Percentiles rank a stretch among this genome's conserved stretches.
Evolutionary conservation across 2,888 invertebrate species (phyloP).

Genomic region (Synergus gifuensis): DNA sequence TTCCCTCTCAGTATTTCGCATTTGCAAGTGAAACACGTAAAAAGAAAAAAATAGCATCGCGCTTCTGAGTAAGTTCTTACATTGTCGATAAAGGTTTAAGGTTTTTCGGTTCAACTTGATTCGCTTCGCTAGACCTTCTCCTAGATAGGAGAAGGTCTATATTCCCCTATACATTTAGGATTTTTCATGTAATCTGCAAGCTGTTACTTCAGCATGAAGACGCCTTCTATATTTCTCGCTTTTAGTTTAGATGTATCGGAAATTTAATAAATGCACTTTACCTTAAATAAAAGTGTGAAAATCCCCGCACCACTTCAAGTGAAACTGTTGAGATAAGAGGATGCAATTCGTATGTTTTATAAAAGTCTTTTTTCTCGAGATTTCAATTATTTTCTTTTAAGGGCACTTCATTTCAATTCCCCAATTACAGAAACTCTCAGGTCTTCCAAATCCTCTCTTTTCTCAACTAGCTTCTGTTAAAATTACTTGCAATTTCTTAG

Average conservation of each 20-base stretch:
- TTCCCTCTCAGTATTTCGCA: slow-evolving; percentile 13
- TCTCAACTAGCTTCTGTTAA: too few species aligned
- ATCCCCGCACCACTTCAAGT: too few species aligned
- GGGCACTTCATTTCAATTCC: too few species aligned
- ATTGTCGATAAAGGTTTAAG: slow-evolving; percentile 31
- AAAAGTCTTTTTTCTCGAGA: too few species aligned
- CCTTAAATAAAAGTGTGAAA: background rate
- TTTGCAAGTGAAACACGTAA: slow-evolving; percentile 36
- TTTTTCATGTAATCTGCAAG: slow-evolving; percentile 18
- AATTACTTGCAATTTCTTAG: too few species aligned
- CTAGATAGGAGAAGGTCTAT: background rate
- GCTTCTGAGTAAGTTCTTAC: slow-evolving; percentile 27
- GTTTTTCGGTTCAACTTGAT: slow-evolving; percentile 21
- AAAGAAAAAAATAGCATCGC: slow-evolving; percentile 6
- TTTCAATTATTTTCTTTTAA: too few species aligned
- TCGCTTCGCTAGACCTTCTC: slow-evolving; percentile 8
- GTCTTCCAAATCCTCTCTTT: too few species aligned
- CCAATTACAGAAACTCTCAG: too few species aligned
- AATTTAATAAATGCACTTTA: slow-evolving; percentile 5
- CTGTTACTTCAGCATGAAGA: background rate
- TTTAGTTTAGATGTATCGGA: slow-evolving; percentile 22
- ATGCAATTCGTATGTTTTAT: too few species aligned
- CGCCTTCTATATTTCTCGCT: slow-evolving; percentile 6
- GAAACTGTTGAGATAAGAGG: too few species aligned
- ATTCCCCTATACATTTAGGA: background rate